These are phyloP conservation scores for Augochlorella aurata DNA, from an alignment of 2,888 invertebrate species.

Conservation along the genomic window DNA sequence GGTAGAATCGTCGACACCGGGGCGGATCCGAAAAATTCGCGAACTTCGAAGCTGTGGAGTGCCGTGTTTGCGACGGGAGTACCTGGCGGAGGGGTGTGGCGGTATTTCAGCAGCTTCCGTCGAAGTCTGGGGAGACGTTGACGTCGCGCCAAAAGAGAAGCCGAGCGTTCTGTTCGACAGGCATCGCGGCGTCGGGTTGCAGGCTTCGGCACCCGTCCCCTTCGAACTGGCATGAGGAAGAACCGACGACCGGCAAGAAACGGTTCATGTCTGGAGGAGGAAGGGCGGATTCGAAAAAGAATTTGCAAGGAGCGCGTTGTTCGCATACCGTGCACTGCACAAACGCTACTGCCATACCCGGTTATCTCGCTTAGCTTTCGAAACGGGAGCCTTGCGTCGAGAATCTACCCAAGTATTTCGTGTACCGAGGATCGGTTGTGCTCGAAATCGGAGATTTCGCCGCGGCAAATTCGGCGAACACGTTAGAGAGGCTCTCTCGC, in stretches of 20 bases:
- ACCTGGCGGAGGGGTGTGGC: constrained; percentile 23
- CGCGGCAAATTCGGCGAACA: background rate
- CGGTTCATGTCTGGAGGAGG: background rate
- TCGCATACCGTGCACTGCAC: constrained; percentile 60
- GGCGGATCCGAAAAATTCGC: constrained; percentile 25
- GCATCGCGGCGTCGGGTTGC: constrained; percentile 51
- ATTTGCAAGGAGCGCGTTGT: constrained; percentile 61
- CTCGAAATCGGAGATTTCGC: constrained; percentile 29
- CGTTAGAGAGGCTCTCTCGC: background rate
- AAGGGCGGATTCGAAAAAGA: constrained; percentile 54
- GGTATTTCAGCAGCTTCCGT: constrained; percentile 57
- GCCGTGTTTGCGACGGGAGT: constrained; percentile 41
- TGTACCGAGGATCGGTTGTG: constrained; percentile 17
- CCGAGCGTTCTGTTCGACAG: constrained; percentile 48
- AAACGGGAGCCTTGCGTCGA: constrained; percentile 58
- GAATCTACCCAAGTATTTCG: constrained; percentile 63
- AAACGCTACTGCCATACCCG: constrained; percentile 38
- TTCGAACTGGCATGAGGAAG: constrained; percentile 36
- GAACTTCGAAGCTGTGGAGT: constrained; percentile 22
- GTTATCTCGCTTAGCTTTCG: constrained; percentile 58
- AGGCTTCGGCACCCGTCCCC: constrained; percentile 46
- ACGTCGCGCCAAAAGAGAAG: constrained; percentile 58
- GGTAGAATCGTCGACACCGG: no score
- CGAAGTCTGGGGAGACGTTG: constrained; percentile 34
- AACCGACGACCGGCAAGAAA: constrained; percentile 25